Evolutionary conservation across 2,113 vertebrate species (phyloP), one percentile per base, ranked within the genome.

Genomic region (Cariama cristata): DNA sequence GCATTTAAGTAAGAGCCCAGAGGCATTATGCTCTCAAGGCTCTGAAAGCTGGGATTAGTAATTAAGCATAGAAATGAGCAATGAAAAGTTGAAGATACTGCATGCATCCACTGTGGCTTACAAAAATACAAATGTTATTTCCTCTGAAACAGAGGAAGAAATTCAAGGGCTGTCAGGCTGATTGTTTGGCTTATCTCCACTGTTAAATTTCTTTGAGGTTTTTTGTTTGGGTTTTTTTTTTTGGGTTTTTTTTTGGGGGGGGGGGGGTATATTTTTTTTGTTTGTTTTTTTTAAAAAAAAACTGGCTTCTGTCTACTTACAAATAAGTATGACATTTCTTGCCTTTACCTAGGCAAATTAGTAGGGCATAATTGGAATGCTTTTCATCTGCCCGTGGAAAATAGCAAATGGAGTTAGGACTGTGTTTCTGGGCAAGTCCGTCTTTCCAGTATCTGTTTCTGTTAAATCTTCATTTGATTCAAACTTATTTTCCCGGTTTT

Each of bases 401-500:
- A 56, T 19, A 88, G 44, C n/a, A 77, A 63, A 75, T 40, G 8
- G 32, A 77, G 12, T 77, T 86, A 81, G 19, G 32, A 32, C 11
- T 52, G 47, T 73, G 17, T 67, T 81, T 92, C 47, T 71, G 20
- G 16, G 49, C 13, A 90, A 90, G 8, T 75, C 21, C 82, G 2
- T 64, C 22, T 77, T 75, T 79, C 32, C 19, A 77, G 0, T 92
- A 44, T 44, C 12, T 27, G 11, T 23, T 93, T 90, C 27, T 59
- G 63, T 79, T 85, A 76, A 79, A 79, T 64, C 64, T 86, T 67
- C 5, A 17, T 88, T 71, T 88, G 10, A 47, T 81, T 93, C 52
- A 45, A 72, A 67, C 4, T 73, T 97, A 16, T n/a, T 97, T 93
- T 96, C 58, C 52, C 92, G 32, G 26, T 75, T 98, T 91, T 93